These are phyloP conservation scores for Corydoras maculifer DNA, from an alignment of 2,113 vertebrate species.

Conservation along the genomic window DNA sequence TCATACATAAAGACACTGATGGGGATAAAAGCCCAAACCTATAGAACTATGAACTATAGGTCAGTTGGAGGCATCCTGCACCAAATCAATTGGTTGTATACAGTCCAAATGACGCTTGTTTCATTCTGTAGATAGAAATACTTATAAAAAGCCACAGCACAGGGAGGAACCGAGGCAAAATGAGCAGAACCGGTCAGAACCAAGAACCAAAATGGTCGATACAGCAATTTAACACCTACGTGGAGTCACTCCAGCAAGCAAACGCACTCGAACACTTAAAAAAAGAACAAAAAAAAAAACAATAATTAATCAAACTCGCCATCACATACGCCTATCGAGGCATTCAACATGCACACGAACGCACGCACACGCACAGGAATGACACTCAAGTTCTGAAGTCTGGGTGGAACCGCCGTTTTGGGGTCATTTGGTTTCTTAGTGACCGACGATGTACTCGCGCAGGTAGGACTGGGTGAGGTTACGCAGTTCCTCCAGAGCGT, in stretches of 20 bases:
- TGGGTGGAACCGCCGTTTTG: background rate
- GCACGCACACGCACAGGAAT: constrained; percentile 27
- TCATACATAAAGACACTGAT: constrained; percentile 4
- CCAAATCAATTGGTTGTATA: too few species aligned
- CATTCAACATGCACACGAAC: constrained; percentile 32
- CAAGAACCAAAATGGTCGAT: too few species aligned
- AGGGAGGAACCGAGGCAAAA: too few species aligned
- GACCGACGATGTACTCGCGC: constrained; percentile 72
- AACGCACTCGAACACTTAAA: background rate
- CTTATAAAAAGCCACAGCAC: too few species aligned
- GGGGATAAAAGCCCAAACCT: background rate
- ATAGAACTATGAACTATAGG: background rate
- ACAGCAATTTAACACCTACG: too few species aligned
- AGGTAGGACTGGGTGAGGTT: constrained; percentile 87
- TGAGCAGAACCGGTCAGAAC: too few species aligned
- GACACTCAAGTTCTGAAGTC: background rate
- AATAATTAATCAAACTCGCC: background rate
- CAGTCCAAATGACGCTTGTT: too few species aligned
- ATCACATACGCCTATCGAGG: constrained; percentile 15
- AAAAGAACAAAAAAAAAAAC: background rate
- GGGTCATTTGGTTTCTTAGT: constrained; percentile 48
- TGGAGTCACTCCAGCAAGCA: constrained; percentile 11
- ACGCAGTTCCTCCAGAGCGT: constrained; percentile 87
- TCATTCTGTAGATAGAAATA: too few species aligned
- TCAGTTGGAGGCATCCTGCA: too few species aligned